Conservation (phyloP, 1,140 invertebrate species). For the Zaprionus tsacasi region DNA sequence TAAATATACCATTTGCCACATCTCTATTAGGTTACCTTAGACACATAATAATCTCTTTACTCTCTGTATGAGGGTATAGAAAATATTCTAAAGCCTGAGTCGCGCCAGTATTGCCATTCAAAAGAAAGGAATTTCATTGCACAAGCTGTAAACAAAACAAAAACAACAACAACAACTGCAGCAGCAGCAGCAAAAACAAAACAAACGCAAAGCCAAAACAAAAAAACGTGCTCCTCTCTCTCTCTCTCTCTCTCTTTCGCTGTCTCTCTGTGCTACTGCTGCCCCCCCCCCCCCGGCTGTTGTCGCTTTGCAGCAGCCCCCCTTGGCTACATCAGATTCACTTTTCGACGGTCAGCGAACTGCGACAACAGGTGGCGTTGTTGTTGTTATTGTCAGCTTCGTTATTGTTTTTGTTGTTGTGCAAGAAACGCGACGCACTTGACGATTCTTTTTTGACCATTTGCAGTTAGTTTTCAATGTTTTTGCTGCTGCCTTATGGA, state of each 20-base stretch:
- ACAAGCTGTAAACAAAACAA: constrained; percentile 49
- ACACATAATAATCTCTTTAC: background rate
- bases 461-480: constrained; percentile 22
- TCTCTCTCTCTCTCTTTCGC: background rate
- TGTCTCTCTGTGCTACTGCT: background rate
- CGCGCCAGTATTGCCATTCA: constrained; percentile 48
- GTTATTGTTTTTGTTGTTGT: background rate
- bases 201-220: constrained; percentile 29
- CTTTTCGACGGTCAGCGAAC: constrained; percentile 56
- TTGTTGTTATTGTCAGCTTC: background rate
- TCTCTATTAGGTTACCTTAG: background rate
- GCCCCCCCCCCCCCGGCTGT: background rate
- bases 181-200: constrained; percentile 2
- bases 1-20: background rate
- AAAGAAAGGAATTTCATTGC: constrained; percentile 61
- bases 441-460: constrained; percentile 46
- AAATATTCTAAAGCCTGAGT: constrained; percentile 67
- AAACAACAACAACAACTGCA: constrained; percentile 1
- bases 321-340: constrained; percentile 54
- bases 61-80: background rate
- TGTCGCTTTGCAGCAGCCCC: background rate
- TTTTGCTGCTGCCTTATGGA: constrained; percentile 24
- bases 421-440: constrained; percentile 26
- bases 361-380: constrained; percentile 29
- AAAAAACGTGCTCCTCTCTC: constrained; percentile 15